These are phyloP conservation scores for Campylorhamphus procurvoides DNA, from an alignment of 2,113 vertebrate genomes.

Conservation along the genomic window DNA sequence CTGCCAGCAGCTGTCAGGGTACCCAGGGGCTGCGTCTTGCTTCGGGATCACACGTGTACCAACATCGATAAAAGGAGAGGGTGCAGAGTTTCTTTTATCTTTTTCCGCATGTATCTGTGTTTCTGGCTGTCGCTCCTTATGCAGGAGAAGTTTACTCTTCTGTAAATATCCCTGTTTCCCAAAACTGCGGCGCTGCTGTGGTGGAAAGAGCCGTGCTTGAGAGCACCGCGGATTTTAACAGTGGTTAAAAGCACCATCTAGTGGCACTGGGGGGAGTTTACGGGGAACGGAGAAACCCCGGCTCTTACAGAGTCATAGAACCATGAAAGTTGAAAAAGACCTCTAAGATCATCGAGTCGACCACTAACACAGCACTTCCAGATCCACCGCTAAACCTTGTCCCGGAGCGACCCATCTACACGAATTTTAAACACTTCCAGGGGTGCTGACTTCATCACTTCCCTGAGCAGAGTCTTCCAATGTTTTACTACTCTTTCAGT, in stretches of 20 bases:
- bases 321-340: neutral
- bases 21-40: neutral
- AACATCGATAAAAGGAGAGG: neutral
- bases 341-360: neutral
- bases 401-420: neutral
- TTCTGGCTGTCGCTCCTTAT: neutral
- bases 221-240: neutral
- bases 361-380: neutral
- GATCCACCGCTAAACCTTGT: neutral
- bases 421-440: neutral
- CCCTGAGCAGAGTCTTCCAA: too few relatives aligned
- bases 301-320: neutral
- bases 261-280: neutral
- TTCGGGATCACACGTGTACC: neutral
- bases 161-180: neutral
- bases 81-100: too few relatives aligned
- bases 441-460: too few relatives aligned
- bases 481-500: neutral
- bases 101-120: too few relatives aligned
- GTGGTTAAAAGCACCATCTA: conserved; percentile 52
- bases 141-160: neutral
- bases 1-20: conserved; percentile 8
- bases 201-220: rapidly evolving
- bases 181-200: rapidly evolving
- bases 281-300: neutral